Evolutionary conservation across 1,140 invertebrate species (phyloP), one percentile per base, ranked within the genome.

Genomic region (Drosophila orena): DNA sequence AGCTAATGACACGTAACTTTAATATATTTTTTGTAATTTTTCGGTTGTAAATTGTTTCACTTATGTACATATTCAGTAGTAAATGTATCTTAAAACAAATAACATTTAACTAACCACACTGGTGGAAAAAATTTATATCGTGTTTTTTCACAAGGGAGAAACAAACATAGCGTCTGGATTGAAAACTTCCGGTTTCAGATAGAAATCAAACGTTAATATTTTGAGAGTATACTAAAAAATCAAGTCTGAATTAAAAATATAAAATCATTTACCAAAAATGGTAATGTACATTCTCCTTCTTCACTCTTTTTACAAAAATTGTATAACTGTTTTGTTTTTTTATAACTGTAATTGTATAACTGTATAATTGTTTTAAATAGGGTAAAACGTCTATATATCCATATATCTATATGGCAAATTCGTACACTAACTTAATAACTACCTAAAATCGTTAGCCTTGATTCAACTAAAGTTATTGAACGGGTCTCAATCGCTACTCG

Each of bases 361-460:
- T n/a, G n/a, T n/a, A n/a, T n/a, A n/a, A n/a, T n/a, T n/a, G n/a
- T n/a, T n/a, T n/a, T n/a, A n/a, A 71, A 49, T 27, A 55, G 55
- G 64, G 40, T 83, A 61, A 59, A 44, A 44, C 71, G 73, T 52
- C 57, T 66, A 47, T 76, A 88, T 88, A 44, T 44, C 42, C 42
- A 44, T 44, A 44, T 44, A 73, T 52, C 57, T 76, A 47, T 86
- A 88, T 86, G 83, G 83, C 83, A 83, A 66, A 46, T 59, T 34
- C 40, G 46, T 75, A 76, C 58, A 47, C 58, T 76, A 69, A 35
- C 83, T 83, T 86, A 83, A n/a, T 5, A 30, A 44, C 58, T 88
- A 88, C 11, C 79, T 85, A 88, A 88, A 88, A 88, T 88, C 83
- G 84, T 89, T 77, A 71, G 57, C 43, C 17, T 49, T 77, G 56